A percentile compares a stretch with the other conserved stretches of the same genome.
phyloP scores from a whole-genome alignment of 2,797 vertebrate species.

The Urosaurus nigricauda region DNA sequence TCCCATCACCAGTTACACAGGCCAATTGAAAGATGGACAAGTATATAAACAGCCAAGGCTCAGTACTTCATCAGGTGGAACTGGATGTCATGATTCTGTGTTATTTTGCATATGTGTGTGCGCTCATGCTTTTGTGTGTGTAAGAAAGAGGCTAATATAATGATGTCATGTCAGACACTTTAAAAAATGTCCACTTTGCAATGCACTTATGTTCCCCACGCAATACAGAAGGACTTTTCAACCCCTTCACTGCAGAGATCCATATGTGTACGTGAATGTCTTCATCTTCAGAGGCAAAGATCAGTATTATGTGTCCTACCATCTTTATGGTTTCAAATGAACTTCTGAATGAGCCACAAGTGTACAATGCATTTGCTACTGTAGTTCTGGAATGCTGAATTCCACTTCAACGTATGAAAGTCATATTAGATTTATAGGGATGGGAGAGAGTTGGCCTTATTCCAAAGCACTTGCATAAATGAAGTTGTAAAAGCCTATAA shows the following conservation, averaged over 20 bases:
- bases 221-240: background rate
- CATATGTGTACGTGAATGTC: background rate
- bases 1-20: background rate
- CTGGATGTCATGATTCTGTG: background rate
- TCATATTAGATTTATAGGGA: background rate
- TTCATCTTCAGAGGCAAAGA: background rate
- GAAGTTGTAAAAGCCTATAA: background rate
- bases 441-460: background rate
- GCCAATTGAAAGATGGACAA: background rate
- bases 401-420: background rate
- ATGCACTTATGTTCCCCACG: no score
- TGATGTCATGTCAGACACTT: background rate
- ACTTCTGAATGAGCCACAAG: background rate
- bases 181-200: background rate
- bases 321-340: background rate
- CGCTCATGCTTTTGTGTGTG: no score
- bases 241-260: background rate
- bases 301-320: background rate
- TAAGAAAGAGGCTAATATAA: background rate
- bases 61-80: background rate
- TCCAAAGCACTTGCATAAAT: slow-evolving; percentile 15
- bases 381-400: background rate
- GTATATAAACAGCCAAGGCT: background rate
- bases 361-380: background rate
- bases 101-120: no score